Percentiles rank a stretch among this genome's conserved stretches.
Conservation (phyloP, 2,797 vertebrate species). For the Ispidina lecontei region DNA sequence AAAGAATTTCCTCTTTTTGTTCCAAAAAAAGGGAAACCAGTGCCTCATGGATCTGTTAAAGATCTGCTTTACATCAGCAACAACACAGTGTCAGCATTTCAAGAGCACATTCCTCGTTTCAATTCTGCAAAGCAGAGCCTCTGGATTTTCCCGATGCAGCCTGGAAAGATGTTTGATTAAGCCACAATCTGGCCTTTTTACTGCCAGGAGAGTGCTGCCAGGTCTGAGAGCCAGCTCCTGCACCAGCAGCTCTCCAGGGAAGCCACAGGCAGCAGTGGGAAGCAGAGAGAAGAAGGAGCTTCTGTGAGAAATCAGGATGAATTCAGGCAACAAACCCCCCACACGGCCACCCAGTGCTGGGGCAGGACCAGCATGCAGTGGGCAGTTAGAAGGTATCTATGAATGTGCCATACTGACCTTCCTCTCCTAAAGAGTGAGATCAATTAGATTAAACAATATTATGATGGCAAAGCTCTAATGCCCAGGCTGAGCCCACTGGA, state of each 20-base stretch:
- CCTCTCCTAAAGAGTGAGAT: not conserved
- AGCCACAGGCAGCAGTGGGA: not conserved
- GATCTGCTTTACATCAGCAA: not conserved
- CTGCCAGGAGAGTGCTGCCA: not conserved
- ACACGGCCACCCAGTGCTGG: rapidly evolving
- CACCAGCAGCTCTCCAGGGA: not conserved
- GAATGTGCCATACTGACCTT: not conserved
- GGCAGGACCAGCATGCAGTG: not conserved
- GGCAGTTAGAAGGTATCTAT: not conserved
- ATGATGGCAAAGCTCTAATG: not conserved
- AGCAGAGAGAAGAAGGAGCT: not conserved
- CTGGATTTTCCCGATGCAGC: slow-evolving; percentile 24
- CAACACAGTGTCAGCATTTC: slow-evolving; percentile 15
- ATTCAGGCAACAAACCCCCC: not conserved
- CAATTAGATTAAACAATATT: not conserved
- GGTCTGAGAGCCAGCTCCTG: slow-evolving; percentile 14
- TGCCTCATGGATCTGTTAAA: not conserved
- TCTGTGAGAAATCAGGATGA: not conserved
- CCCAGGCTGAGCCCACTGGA: not conserved
- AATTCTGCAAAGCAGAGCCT: slow-evolving; percentile 45
- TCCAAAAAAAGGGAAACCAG: slow-evolving; percentile 37
- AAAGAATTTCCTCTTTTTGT: slow-evolving; percentile 52
- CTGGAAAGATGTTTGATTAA: slow-evolving; percentile 39
- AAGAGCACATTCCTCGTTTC: slow-evolving; percentile 25
- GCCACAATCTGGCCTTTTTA: slow-evolving; percentile 39